These are phyloP conservation scores for Neolamprologus variostigma DNA, from an alignment of 2,113 vertebrate species.

Conservation along the genomic window DNA sequence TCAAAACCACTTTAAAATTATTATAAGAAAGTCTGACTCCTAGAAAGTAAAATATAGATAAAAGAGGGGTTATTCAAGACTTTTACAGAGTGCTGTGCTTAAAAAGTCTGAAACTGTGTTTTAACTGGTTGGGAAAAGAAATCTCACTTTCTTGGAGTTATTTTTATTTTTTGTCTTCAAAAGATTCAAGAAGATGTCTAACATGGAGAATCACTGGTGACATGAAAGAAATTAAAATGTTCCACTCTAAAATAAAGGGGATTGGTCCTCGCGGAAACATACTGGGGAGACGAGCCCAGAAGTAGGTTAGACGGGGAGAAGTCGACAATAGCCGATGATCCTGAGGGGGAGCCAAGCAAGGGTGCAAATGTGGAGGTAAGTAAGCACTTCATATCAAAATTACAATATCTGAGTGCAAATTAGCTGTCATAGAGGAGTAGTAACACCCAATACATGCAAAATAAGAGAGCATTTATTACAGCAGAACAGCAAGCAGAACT, in stretches of 20 bases:
- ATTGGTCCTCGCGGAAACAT: neutral
- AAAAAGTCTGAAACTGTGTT: accelerated
- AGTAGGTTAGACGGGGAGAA: neutral
- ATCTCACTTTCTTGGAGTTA: neutral
- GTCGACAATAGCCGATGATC: neutral
- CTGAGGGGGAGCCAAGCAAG: neutral
- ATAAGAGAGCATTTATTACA: neutral
- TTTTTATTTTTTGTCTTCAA: neutral
- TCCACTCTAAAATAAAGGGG: neutral
- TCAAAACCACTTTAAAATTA: neutral
- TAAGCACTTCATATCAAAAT: constrained; percentile 26
- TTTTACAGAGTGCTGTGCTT: neutral
- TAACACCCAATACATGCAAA: constrained; percentile 20
- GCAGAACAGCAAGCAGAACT: constrained; percentile 10
- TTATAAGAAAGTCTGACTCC: neutral
- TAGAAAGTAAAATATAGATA: neutral
- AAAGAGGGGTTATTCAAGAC: neutral
- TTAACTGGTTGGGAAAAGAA: neutral
- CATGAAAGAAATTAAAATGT: neutral
- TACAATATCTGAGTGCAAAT: constrained; percentile 41
- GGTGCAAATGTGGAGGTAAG: neutral
- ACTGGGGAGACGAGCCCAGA: neutral
- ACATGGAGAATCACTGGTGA: neutral
- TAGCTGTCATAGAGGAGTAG: constrained; percentile 31
- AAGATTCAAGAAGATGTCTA: neutral